phyloP scores from a whole-genome alignment of 2,797 vertebrate species.

The Salmo trutta region DNA sequence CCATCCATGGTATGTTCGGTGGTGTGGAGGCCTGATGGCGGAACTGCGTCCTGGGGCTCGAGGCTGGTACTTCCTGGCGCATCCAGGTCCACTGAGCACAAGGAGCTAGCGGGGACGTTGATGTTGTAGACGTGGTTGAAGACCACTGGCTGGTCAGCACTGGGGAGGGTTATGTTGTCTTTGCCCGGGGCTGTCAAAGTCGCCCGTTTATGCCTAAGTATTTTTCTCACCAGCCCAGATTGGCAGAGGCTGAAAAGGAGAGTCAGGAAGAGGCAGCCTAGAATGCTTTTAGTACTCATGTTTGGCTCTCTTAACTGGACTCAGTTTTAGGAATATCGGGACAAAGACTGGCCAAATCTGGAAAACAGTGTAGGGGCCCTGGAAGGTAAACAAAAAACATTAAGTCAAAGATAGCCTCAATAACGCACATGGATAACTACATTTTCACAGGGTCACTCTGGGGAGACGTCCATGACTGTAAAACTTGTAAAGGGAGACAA shows the following conservation, averaged over 20 bases:
- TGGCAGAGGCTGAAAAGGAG: constrained; percentile 65
- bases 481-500: background rate
- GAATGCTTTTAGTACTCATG: constrained; percentile 78
- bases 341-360: constrained; percentile 12
- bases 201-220: constrained; percentile 81
- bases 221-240: constrained; percentile 84
- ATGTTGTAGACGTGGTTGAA: constrained; percentile 97
- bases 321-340: constrained; percentile 25
- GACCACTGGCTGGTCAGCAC: constrained; percentile 80
- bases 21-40: constrained; percentile 61
- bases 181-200: constrained; percentile 43
- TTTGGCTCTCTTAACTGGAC: constrained; percentile 17
- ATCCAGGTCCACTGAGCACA: constrained; percentile 88
- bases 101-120: constrained; percentile 82
- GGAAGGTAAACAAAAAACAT: constrained; percentile 33
- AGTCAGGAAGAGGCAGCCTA: constrained; percentile 72
- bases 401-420: background rate
- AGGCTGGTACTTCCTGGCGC: constrained; percentile 68
- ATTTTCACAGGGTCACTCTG: background rate
- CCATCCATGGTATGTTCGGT: constrained; percentile 81
- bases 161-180: constrained; percentile 79
- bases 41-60: constrained; percentile 47
- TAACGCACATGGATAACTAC: background rate
- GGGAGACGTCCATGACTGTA: background rate
- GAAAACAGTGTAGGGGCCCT: constrained; percentile 41